Evolutionary conservation across 2,113 vertebrate genomes (phyloP).

Genomic region (Macroglossus sobrinus): DNA sequence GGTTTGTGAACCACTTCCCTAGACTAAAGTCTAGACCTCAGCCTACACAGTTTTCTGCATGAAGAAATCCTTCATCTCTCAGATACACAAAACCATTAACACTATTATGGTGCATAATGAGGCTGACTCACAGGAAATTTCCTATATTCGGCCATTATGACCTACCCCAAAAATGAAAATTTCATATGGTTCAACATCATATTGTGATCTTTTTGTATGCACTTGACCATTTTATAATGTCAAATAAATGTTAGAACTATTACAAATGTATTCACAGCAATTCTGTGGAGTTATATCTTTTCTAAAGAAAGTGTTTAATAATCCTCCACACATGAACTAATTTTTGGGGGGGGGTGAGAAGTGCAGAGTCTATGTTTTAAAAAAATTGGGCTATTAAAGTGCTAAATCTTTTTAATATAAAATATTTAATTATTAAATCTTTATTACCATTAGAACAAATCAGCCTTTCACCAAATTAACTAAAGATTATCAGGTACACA

Average conservation of each 20-base stretch:
- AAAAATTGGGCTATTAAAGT: background rate
- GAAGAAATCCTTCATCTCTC: background rate
- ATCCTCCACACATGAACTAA: background rate
- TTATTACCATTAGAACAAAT: background rate
- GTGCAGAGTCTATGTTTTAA: background rate
- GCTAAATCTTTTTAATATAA: slow-evolving; percentile 32
- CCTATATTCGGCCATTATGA: background rate
- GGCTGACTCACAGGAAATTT: slow-evolving; percentile 7
- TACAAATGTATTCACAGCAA: slow-evolving; percentile 41
- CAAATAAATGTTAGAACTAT: slow-evolving; percentile 57
- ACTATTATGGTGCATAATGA: background rate
- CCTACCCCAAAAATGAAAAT: background rate
- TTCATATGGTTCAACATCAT: background rate
- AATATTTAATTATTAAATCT: background rate
- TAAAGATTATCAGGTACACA: background rate
- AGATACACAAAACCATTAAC: background rate
- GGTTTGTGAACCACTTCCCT: background rate
- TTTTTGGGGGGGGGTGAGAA: background rate
- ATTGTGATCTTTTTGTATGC: slow-evolving; percentile 26
- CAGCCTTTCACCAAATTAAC: background rate
- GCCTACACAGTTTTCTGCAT: background rate
- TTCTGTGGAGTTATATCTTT: slow-evolving; percentile 19
- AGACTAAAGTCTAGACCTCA: background rate
- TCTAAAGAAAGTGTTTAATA: slow-evolving; percentile 37
- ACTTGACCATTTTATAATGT: slow-evolving; percentile 51